Evolutionary conservation across 37 sponge, comb jelly and placozoan species (phyloP).

Genomic region (Ephydatia muelleri): DNA sequence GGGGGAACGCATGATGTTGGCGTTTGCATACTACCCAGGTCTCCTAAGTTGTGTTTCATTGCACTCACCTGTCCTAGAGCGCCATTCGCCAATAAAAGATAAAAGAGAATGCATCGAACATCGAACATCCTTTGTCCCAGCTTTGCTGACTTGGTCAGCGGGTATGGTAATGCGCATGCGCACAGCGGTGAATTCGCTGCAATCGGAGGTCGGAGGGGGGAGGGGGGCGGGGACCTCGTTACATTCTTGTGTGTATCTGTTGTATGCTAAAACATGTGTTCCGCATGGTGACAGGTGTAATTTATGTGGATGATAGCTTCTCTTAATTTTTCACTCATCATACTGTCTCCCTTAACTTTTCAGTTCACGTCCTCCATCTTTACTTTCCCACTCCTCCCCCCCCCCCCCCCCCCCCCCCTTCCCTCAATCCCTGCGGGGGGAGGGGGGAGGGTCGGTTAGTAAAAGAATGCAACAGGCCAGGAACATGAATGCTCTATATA

Average conservation of each 20-base stretch:
- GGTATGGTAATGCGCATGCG: too few relatives aligned
- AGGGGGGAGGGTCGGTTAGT: too few relatives aligned
- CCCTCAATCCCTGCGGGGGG: too few relatives aligned
- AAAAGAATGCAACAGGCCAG: too few relatives aligned
- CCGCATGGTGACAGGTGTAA: not conserved
- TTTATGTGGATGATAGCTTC: not conserved
- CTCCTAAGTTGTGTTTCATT: too few relatives aligned
- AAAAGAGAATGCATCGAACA: not conserved
- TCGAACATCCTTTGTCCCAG: not conserved
- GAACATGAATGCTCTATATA: too few relatives aligned
- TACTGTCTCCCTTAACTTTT: slow-evolving; percentile 59
- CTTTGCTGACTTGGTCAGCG: too few relatives aligned
- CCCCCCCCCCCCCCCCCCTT: slow-evolving; percentile 22
- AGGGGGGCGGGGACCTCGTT: not conserved
- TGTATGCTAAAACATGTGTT: not conserved
- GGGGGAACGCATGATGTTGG: too few relatives aligned
- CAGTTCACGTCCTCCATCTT: slow-evolving; percentile 17
- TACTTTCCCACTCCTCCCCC: not conserved
- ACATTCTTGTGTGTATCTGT: not conserved
- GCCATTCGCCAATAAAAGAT: too few relatives aligned
- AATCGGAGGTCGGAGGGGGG: not conserved
- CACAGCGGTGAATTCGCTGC: not conserved
- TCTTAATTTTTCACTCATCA: too few relatives aligned
- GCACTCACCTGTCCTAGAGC: too few relatives aligned
- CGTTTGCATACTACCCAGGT: too few relatives aligned